These are phyloP conservation scores for Rhopalosiphum nymphaeae DNA, from an alignment of 2,888 invertebrate species.

Conservation along the genomic window DNA sequence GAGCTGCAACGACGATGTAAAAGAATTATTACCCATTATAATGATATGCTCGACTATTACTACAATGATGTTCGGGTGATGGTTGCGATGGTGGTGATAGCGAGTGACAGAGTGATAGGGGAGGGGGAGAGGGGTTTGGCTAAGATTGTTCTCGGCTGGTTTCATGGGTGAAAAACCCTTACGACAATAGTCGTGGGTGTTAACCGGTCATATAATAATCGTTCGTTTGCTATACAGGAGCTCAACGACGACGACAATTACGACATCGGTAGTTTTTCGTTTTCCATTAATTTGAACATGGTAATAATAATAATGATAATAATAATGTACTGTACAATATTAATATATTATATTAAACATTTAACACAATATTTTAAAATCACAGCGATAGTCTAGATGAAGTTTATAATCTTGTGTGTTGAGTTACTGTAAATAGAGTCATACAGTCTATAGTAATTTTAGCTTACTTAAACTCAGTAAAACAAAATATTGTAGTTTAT, in stretches of 20 bases:
- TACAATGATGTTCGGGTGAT: neutral
- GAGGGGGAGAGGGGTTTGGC: neutral
- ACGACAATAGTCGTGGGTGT: slow-evolving; percentile 51
- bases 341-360: neutral
- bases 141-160: slow-evolving; percentile 7
- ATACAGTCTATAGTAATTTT: neutral
- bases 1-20: neutral
- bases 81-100: neutral
- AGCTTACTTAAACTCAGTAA: neutral
- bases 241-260: neutral
- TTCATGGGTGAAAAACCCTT: slow-evolving; percentile 36
- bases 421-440: neutral
- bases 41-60: neutral
- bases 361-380: neutral
- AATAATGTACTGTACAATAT: neutral
- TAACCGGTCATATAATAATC: slow-evolving; percentile 43
- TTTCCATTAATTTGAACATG: neutral
- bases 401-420: neutral
- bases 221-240: slow-evolving; percentile 24
- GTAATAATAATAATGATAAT: neutral
- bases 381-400: neutral
- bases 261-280: neutral
- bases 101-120: too few relatives aligned
- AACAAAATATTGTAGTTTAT: neutral
- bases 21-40: neutral